Percentiles rank a stretch among this genome's conserved stretches.
phyloP scores from a whole-genome alignment of 35 echinoderm and acorn worm species.

The Acanthaster planci region DNA sequence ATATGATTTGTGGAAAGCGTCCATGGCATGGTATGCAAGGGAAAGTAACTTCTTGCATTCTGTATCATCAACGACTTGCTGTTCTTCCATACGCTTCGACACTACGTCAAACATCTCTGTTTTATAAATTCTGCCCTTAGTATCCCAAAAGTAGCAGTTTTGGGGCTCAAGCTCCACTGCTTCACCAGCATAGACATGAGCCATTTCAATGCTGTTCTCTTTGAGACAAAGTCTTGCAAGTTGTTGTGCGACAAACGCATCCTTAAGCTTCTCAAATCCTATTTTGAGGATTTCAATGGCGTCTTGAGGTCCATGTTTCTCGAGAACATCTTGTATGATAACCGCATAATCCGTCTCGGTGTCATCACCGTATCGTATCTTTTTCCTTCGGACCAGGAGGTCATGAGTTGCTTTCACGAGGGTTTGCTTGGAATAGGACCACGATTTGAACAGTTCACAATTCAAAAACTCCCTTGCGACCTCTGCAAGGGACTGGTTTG shows the following conservation, averaged over 20 bases:
- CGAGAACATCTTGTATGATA: not conserved
- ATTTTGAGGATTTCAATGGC: slow-evolving; percentile 25
- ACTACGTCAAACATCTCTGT: not conserved
- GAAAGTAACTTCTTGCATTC: not conserved
- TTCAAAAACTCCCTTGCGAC: slow-evolving; percentile 9
- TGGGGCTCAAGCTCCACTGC: slow-evolving; percentile 2
- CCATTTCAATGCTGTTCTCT: not conserved
- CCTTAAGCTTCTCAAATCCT: slow-evolving; percentile 16
- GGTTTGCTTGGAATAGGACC: slow-evolving; percentile 33
- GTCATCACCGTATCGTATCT: not conserved
- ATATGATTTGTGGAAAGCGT: not conserved
- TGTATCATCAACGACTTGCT: not conserved
- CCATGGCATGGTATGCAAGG: not conserved
- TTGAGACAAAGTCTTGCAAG: slow-evolving; percentile 31
- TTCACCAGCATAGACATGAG: not conserved
- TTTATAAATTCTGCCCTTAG: slow-evolving; percentile 9
- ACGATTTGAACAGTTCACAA: slow-evolving; percentile 1
- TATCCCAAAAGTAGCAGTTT: slow-evolving; percentile 44
- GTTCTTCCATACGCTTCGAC: not conserved
- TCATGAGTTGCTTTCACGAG: not conserved
- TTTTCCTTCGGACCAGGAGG: not conserved
- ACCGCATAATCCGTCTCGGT: not conserved
- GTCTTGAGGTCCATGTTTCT: not conserved
- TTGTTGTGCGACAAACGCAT: slow-evolving; percentile 44
- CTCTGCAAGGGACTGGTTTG: not conserved